Percentiles rank a stretch among this genome's conserved stretches.
phyloP scores from a whole-genome alignment of 2,888 invertebrate species.

The Cyclophora punctaria region DNA sequence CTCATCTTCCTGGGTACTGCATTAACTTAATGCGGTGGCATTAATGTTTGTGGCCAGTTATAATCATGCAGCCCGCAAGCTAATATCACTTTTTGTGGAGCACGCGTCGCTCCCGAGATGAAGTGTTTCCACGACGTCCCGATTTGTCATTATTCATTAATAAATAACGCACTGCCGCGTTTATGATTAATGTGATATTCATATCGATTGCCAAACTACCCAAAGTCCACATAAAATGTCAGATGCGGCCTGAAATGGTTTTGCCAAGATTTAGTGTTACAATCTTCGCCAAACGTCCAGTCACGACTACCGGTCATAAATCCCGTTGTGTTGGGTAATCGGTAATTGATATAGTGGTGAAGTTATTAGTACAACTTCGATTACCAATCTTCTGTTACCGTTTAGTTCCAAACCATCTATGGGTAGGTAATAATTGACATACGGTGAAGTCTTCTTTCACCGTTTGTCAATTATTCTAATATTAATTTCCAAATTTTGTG shows the following conservation, averaged over 20 bases:
- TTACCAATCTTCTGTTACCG: too few relatives aligned
- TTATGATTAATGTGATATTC: constrained; percentile 49
- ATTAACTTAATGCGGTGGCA: constrained; percentile 27
- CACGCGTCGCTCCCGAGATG: constrained; percentile 23
- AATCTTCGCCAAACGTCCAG: constrained; percentile 10
- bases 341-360: neutral
- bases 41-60: constrained; percentile 28
- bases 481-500: too few relatives aligned
- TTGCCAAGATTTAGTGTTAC: constrained; percentile 33
- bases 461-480: too few relatives aligned
- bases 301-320: constrained; percentile 2
- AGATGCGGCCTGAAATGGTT: constrained; percentile 33
- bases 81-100: constrained; percentile 34
- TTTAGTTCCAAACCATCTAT: too few relatives aligned
- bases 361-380: constrained; percentile 9
- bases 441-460: too few relatives aligned
- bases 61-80: constrained; percentile 27
- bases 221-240: constrained; percentile 27
- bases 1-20: constrained; percentile 18
- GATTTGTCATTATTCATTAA: constrained; percentile 44
- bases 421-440: too few relatives aligned
- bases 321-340: constrained; percentile 6
- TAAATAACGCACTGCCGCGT: constrained; percentile 41
- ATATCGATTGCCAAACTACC: constrained; percentile 38
- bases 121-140: constrained; percentile 31